phyloP scores from a whole-genome alignment of 2,888 invertebrate species.

The Netelia fuscicornis region DNA sequence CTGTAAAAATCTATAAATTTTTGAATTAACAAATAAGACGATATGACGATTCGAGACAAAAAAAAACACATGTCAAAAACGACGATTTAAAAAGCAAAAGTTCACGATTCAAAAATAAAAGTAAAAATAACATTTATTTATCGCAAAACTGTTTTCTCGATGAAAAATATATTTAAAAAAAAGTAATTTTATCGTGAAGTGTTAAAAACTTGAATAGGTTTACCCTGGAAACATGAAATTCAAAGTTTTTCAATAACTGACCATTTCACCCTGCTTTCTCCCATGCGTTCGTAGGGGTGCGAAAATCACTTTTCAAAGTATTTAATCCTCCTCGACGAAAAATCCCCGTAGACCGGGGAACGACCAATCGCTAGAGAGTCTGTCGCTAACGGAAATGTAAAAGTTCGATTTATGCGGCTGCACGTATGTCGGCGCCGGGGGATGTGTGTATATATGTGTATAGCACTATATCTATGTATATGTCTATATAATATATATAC shows the following conservation, averaged over 20 bases:
- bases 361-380: conserved; percentile 47
- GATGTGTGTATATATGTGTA: conserved; percentile 61
- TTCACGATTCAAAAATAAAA: too few relatives aligned
- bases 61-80: too few relatives aligned
- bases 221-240: not conserved
- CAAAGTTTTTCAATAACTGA: not conserved
- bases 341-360: conserved; percentile 33
- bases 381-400: conserved; percentile 82
- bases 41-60: too few relatives aligned
- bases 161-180: not conserved
- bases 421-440: conserved; percentile 74
- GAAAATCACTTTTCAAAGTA: conserved; percentile 64
- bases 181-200: not conserved
- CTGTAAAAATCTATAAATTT: too few relatives aligned
- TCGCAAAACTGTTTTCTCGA: not conserved
- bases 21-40: too few relatives aligned
- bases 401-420: conserved; percentile 82
- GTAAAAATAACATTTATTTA: too few relatives aligned
- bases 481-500: conserved; percentile 35
- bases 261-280: not conserved
- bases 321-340: conserved; percentile 64
- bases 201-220: not conserved
- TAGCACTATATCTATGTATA: conserved; percentile 30
- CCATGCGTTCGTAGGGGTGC: not conserved
- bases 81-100: too few relatives aligned